A percentile compares a stretch with the other conserved stretches of the same genome.
Conservation (phyloP, 2,797 vertebrate species). For the Macrochelys suwanniensis region DNA sequence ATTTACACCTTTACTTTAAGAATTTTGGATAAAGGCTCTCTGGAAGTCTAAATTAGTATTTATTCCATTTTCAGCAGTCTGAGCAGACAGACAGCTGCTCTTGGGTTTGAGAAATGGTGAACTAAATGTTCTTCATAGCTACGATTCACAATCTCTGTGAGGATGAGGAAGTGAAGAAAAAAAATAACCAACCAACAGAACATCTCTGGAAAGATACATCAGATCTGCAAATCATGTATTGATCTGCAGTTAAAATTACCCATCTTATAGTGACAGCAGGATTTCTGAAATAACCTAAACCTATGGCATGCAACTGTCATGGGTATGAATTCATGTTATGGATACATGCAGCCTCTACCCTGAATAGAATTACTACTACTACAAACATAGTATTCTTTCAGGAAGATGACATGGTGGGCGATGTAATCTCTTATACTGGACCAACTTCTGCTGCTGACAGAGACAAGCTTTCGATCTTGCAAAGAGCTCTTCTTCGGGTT, state of each 20-base stretch:
- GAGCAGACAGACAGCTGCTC: slow-evolving; percentile 12
- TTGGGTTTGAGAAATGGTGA: neutral
- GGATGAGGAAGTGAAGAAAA: neutral
- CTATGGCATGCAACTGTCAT: neutral
- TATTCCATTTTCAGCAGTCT: neutral
- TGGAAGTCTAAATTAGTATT: neutral
- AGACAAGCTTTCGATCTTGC: neutral
- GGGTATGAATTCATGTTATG: neutral
- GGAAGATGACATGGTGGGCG: neutral
- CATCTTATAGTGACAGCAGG: neutral
- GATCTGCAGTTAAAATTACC: neutral
- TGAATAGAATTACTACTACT: neutral
- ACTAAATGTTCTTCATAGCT: neutral
- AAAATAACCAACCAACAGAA: neutral
- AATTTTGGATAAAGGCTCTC: neutral
- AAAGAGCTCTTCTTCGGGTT: neutral
- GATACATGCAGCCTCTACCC: neutral
- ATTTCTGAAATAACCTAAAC: neutral
- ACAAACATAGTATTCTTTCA: slow-evolving; percentile 47
- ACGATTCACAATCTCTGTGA: neutral
- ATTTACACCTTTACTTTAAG: neutral
- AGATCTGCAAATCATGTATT: neutral
- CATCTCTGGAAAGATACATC: neutral
- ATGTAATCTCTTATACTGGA: neutral
- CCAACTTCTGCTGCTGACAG: neutral